These are phyloP conservation scores for Syngnathus floridae DNA, from an alignment of 2,113 vertebrate genomes.

Conservation along the genomic window DNA sequence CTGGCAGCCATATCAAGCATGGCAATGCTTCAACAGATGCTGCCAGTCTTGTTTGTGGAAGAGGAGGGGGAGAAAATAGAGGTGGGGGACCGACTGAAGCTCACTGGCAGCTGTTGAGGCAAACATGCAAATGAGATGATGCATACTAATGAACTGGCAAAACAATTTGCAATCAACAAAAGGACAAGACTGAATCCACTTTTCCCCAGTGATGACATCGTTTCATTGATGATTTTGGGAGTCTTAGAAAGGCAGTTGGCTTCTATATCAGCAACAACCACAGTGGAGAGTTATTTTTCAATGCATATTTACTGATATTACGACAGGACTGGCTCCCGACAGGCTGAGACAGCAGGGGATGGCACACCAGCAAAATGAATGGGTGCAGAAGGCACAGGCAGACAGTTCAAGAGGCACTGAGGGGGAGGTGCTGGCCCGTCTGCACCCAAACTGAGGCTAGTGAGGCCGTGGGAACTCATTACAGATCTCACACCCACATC, in stretches of 20 bases:
- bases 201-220: constrained; percentile 10
- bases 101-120: constrained; percentile 72
- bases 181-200: constrained; percentile 47
- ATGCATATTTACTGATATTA: constrained; percentile 82
- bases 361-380: constrained; percentile 81
- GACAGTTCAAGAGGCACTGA: constrained; percentile 58
- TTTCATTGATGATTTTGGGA: background rate
- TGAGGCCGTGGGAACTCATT: constrained; percentile 72
- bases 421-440: constrained; percentile 80
- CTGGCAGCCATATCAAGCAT: constrained; percentile 53
- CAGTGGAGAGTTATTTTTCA: constrained; percentile 52
- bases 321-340: constrained; percentile 81
- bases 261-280: constrained; percentile 39
- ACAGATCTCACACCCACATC: constrained; percentile 63
- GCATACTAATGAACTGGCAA: constrained; percentile 66
- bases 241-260: constrained; percentile 28
- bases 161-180: constrained; percentile 63
- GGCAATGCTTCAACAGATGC: constrained; percentile 56
- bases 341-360: constrained; percentile 74
- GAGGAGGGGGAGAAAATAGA: constrained; percentile 48
- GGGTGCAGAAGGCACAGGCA: constrained; percentile 64
- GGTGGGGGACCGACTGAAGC: constrained; percentile 67
- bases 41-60: constrained; percentile 57
- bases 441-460: constrained; percentile 65
- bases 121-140: constrained; percentile 63